Evolutionary conservation across 1,140 invertebrate genomes (phyloP), one percentile per base, ranked within the genome.

Genomic region (Penaeus chinensis): DNA sequence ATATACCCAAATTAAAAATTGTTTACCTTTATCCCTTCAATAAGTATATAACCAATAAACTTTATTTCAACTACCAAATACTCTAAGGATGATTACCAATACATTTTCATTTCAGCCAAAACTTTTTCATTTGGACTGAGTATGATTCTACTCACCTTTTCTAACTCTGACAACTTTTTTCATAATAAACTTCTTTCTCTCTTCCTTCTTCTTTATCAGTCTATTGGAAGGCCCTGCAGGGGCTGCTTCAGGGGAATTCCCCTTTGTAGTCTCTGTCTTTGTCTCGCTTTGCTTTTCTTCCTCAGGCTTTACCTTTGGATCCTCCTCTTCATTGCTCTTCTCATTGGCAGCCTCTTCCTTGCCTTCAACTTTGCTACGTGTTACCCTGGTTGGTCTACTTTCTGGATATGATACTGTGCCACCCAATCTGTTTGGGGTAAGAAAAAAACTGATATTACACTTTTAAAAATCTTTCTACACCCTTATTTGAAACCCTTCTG

Each of bases 91-190:
- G 54, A 54, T 54, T 54, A 54, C 16, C 16, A 54, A 54, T 16
- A 54, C 37, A 42, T 42, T 42, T 42, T 0, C 37, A 42, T 42
- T 42, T 42, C 37, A 42, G 37, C 37, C 37, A 42, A 42, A 42
- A 42, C 37, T 8, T 42, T 54, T 8, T 54, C 16, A 16, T 54
- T 54, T 54, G 47, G 47, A 54, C 8, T 3, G 13, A 54, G 54
- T 13, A 54, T 13, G 2, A 13, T 54, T 54, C 54, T 54, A 16
- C 54, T 54, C 54, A 54, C 54, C 54, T 54, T 54, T 54, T 54
- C 54, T 87, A 20, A 87, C 71, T 69, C 74, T 82, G 10, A 87
- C 86, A 7, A 87, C 80, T 32, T 78, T 87, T 74, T 81, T 87
- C 10, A 87, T 74, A 47, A 82, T 8, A 47, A 82, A 20, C 27